Evolutionary conservation across 2,113 vertebrate genomes (phyloP), one percentile per base, ranked within the genome.

Genomic region (Ciconia stormi): DNA sequence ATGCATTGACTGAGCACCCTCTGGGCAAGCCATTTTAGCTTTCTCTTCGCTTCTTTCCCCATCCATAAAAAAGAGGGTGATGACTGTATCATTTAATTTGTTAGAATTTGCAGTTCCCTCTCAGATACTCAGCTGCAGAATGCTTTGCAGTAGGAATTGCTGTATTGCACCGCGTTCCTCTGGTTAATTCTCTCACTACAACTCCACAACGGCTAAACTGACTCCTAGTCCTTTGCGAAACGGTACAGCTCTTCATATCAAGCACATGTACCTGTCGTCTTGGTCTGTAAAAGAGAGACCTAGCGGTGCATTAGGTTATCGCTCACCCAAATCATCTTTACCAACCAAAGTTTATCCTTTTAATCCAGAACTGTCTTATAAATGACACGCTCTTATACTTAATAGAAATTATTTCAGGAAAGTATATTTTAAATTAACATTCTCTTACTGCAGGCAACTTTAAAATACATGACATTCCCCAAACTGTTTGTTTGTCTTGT

Each of bases 401-500:
- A 73, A 82, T 9, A 82, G 42, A 16, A 70, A 82, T 82, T 82
- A 66, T 91, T 90, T 89, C 85, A 87, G 82, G 62, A 55, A 91
- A 95, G 56, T 74, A 1, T 95, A 81, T 87, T 84, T 95, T 55
- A 89, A 90, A 91, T 94, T 83, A 83, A n/a, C 67, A 50, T 74
- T 89, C 78, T 89, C 47, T 84, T 93, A 56, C 72, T 76, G 67
- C 69, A 80, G 88, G 82, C 76, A 94, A 95, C 92, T 95, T 96
- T 83, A 93, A 93, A 90, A 95, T 77, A 92, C 82, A 42, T 90
- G 62, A 90, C 82, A 93, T 85, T 78, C 76, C 85, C 84, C 29
- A 96, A 96, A 90, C 36, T 96, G 93, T 92, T 96, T 97, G 95
- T 97, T 95, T 96, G 96, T 97, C 96, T 96, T 93, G 96, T 97